phyloP scores from a whole-genome alignment of 1,140 invertebrate genomes.

The Streblospio benedicti region DNA sequence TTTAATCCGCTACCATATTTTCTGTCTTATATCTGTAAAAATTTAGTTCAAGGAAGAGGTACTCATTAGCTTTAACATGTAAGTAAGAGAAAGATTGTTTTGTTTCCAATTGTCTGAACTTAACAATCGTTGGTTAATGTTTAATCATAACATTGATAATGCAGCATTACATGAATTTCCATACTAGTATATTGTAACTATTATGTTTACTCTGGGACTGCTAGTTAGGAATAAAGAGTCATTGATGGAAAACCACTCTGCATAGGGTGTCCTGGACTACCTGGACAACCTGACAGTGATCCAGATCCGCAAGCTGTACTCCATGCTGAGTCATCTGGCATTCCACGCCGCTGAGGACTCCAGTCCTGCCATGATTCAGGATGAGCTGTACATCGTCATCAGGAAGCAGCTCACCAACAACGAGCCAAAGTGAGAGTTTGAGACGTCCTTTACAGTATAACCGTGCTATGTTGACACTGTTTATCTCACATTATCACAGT shows the following conservation, averaged over 20 bases:
- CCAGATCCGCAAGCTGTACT: constrained; percentile 45
- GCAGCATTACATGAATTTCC: not conserved
- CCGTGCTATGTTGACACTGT: not conserved
- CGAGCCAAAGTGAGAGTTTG: constrained; percentile 34
- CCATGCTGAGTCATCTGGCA: constrained; percentile 39
- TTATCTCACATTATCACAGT: too few species aligned
- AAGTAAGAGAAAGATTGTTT: too few species aligned
- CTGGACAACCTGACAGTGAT: constrained; percentile 34
- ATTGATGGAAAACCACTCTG: not conserved
- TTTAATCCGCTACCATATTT: too few species aligned
- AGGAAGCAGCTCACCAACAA: constrained; percentile 45
- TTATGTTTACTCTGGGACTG: not conserved
- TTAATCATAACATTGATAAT: not conserved
- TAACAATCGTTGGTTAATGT: too few species aligned
- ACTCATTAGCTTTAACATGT: too few species aligned
- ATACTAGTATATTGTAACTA: not conserved
- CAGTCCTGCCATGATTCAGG: constrained; percentile 36
- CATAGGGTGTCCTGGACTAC: constrained; percentile 41
- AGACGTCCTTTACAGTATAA: not conserved
- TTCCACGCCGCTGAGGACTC: constrained; percentile 34
- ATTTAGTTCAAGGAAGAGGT: too few species aligned
- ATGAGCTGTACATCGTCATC: constrained; percentile 46
- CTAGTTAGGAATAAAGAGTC: not conserved
- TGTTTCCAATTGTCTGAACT: too few species aligned
- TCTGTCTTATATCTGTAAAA: too few species aligned